Percentiles rank a stretch among this genome's conserved stretches.
Evolutionary conservation across 2,113 vertebrate genomes (phyloP).

Genomic region (Dolichotis patagonum): DNA sequence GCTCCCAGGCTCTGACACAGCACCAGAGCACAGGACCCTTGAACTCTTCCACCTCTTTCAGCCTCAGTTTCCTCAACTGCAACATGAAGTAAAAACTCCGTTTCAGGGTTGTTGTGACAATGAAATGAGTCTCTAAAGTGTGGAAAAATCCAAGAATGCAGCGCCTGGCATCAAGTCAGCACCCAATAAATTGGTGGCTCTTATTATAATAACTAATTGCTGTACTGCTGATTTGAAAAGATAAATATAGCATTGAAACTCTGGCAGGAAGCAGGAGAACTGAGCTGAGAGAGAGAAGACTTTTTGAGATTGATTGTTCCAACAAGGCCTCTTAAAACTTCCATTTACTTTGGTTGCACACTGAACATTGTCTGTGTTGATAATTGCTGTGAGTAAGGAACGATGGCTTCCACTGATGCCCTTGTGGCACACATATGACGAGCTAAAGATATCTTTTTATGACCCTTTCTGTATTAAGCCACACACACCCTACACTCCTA

Average conservation of each 20-base stretch:
- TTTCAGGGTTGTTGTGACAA: constrained; percentile 36
- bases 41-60: neutral
- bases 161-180: constrained; percentile 47
- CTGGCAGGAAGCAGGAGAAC: constrained; percentile 60
- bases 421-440: constrained; percentile 33
- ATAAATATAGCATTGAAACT: constrained; percentile 74
- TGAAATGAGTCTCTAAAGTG: constrained; percentile 39
- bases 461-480: constrained; percentile 41
- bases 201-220: constrained; percentile 80
- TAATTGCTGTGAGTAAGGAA: constrained; percentile 62
- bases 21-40: neutral
- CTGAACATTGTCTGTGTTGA: constrained; percentile 53
- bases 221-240: constrained; percentile 67
- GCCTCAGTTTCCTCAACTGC: constrained; percentile 54
- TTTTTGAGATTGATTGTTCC: constrained; percentile 60
- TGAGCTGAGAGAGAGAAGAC: neutral
- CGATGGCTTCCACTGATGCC: neutral
- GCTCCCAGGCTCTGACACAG: neutral
- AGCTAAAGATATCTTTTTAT: constrained; percentile 54
- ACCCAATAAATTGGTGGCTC: constrained; percentile 62
- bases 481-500: constrained; percentile 4
- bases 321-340: constrained; percentile 67
- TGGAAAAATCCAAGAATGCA: constrained; percentile 52
- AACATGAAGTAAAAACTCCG: neutral
- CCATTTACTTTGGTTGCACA: constrained; percentile 70